These are phyloP conservation scores for Acronicta alni DNA, from an alignment of 2,888 invertebrate species.

Conservation along the genomic window DNA sequence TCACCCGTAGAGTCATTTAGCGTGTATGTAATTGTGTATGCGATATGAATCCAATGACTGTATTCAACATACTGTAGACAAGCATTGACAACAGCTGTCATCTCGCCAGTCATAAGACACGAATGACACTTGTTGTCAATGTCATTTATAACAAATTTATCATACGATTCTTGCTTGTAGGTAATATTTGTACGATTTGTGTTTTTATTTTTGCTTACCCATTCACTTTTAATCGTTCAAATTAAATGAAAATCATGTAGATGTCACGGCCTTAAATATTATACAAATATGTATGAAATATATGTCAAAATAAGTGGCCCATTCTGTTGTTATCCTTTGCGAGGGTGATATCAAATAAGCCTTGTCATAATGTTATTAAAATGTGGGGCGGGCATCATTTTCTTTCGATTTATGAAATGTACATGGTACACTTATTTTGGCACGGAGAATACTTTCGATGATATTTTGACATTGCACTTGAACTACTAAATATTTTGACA, in stretches of 20 bases:
- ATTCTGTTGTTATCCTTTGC: neutral
- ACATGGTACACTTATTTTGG: slow-evolving; percentile 26
- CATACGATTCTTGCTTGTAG: slow-evolving; percentile 66
- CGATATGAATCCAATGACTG: slow-evolving; percentile 17
- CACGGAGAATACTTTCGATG: slow-evolving; percentile 11
- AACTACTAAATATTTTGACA: slow-evolving; percentile 8
- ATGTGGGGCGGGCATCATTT: neutral
- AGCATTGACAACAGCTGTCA: slow-evolving; percentile 42
- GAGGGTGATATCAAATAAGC: neutral
- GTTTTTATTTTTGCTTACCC: slow-evolving; percentile 70
- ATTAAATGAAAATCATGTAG: slow-evolving; percentile 69
- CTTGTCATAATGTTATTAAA: neutral
- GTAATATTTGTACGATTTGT: slow-evolving; percentile 62
- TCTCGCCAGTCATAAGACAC: slow-evolving; percentile 15
- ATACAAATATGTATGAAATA: slow-evolving; percentile 48
- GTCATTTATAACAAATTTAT: slow-evolving; percentile 54
- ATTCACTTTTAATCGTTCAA: slow-evolving; percentile 64
- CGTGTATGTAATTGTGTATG: slow-evolving; percentile 6
- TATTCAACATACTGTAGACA: slow-evolving; percentile 48
- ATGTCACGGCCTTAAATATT: slow-evolving; percentile 60
- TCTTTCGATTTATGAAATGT: neutral
- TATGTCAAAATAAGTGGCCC: slow-evolving; percentile 15
- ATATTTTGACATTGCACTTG: slow-evolving; percentile 9
- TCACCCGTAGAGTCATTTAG: neutral
- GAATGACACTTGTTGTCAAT: slow-evolving; percentile 43